Percentiles rank a stretch among this genome's conserved stretches.
Conservation (phyloP, 2,888 invertebrate species). For the Phyllotreta striolata region DNA sequence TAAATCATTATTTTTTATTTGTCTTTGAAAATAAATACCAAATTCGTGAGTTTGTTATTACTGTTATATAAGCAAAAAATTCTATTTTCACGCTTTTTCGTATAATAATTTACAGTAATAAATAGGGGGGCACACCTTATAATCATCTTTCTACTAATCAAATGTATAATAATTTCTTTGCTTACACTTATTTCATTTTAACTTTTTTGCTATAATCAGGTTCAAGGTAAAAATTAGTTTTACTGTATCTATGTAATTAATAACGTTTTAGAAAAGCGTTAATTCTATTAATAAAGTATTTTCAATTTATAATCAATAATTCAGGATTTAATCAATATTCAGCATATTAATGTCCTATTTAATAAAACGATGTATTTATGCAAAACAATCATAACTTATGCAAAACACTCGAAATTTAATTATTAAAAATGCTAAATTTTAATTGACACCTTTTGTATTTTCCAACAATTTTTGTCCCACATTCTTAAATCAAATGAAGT, state of each 20-base stretch:
- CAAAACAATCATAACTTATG: background rate
- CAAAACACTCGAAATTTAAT: slow-evolving; percentile 6
- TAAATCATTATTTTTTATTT: slow-evolving; percentile 29
- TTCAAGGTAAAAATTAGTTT: too few species aligned
- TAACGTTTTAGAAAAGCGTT: too few species aligned
- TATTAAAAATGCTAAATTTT: slow-evolving; percentile 11
- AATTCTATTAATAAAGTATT: too few species aligned
- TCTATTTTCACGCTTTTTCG: slow-evolving; percentile 24
- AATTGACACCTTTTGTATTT: slow-evolving; percentile 25
- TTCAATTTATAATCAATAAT: too few species aligned
- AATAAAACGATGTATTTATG: slow-evolving; percentile 4
- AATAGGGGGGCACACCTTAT: slow-evolving; percentile 21
- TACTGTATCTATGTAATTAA: too few species aligned
- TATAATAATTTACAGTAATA: slow-evolving; percentile 13
- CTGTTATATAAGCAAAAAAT: slow-evolving; percentile 30
- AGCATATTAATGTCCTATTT: slow-evolving; percentile 11
- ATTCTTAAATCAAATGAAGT: slow-evolving; percentile 19
- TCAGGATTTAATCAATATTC: too few species aligned
- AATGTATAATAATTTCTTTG: background rate
- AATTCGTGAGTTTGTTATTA: slow-evolving; percentile 41
- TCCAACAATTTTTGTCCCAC: slow-evolving; percentile 27
- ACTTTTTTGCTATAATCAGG: too few species aligned
- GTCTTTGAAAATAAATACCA: slow-evolving; percentile 37
- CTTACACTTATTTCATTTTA: too few species aligned
- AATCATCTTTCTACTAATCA: slow-evolving; percentile 12